phyloP scores from a whole-genome alignment of 2,113 vertebrate species.

The Apodemus speciosus region DNA sequence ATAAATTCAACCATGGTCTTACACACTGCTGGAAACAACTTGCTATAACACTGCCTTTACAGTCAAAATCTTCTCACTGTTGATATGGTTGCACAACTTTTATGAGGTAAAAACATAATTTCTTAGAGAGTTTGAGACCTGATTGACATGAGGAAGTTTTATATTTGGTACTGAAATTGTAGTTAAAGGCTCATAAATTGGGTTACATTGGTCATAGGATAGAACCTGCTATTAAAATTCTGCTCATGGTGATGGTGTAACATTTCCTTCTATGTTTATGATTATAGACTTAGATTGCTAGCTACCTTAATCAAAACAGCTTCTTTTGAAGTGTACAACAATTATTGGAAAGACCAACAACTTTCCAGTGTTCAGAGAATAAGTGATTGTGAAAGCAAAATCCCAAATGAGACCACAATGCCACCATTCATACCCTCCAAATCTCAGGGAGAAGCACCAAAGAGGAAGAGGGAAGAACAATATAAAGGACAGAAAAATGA shows the following conservation, averaged over 20 bases:
- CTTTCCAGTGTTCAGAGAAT: background rate
- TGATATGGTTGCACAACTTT: background rate
- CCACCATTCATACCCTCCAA: background rate
- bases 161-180: background rate
- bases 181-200: background rate
- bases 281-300: background rate
- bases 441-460: background rate
- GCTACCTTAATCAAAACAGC: background rate
- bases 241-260: background rate
- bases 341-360: background rate
- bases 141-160: background rate
- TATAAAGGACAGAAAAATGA: background rate
- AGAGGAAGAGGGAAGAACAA: background rate
- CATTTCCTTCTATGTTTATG: background rate
- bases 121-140: background rate
- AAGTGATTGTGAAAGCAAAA: background rate
- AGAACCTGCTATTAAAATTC: background rate
- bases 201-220: background rate
- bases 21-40: background rate
- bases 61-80: background rate
- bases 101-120: background rate
- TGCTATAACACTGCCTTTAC: background rate
- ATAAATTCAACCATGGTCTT: background rate
- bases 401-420: background rate
- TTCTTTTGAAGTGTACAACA: background rate